phyloP scores from a whole-genome alignment of 2,888 invertebrate genomes.

The Torymus auratus region DNA sequence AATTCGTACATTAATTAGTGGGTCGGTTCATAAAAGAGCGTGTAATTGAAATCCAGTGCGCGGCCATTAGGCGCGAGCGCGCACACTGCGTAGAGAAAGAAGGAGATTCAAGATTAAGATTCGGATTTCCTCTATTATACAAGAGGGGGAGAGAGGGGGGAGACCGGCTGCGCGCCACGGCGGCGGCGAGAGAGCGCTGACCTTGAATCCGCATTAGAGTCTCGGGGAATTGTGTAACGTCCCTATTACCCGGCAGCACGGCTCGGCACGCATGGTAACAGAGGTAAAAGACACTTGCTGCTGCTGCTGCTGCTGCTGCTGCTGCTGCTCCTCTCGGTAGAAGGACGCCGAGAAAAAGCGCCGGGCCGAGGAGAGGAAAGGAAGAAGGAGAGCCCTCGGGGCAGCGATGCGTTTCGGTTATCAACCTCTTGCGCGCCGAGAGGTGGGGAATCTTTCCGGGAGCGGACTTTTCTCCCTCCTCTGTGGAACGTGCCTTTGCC shows the following conservation, averaged over 20 bases:
- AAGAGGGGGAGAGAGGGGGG: neutral
- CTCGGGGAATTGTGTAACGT: constrained; percentile 47
- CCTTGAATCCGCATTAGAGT: constrained; percentile 47
- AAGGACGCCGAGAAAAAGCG: constrained; percentile 12
- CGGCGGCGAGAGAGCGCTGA: constrained; percentile 46
- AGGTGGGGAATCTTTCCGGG: neutral
- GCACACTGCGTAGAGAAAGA: too few relatives aligned
- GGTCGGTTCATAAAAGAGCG: neutral
- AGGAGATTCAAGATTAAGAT: constrained; percentile 3
- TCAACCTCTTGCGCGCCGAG: constrained; percentile 68
- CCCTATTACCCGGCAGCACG: constrained; percentile 17
- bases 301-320: too few relatives aligned
- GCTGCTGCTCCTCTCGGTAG: neutral
- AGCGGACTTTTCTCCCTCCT: too few relatives aligned
- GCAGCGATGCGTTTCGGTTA: constrained; percentile 75
- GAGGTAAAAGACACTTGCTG: constrained; percentile 4
- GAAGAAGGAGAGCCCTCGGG: constrained; percentile 58
- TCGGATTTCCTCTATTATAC: constrained; percentile 36
- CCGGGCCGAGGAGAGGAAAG: constrained; percentile 19
- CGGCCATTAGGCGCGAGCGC: neutral
- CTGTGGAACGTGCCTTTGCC: too few relatives aligned
- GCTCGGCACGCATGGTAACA: constrained; percentile 45
- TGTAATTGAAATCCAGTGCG: constrained; percentile 4
- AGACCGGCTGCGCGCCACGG: neutral
- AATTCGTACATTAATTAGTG: neutral